Evolutionary conservation across 1,140 invertebrate species (phyloP), one percentile per base, ranked within the genome.

Genomic region (Cecropterus lyciades): DNA sequence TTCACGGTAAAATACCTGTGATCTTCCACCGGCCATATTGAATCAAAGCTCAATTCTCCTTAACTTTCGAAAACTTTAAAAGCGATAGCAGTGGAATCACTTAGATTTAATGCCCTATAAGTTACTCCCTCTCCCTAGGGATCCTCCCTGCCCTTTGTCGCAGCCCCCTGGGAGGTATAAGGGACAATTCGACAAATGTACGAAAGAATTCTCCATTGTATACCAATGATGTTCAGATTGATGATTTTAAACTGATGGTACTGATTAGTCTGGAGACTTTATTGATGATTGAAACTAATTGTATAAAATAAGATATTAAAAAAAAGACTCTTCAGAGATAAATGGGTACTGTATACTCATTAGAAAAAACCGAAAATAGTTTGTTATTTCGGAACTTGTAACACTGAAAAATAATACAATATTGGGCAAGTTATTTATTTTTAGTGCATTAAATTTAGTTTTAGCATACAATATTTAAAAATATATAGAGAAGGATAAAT

Each of bases 61-160:
- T 62, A 57, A 74, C 53, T 71, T 77, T 69, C 67, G 65, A 77
- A 78, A 85, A 83, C 75, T 85, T 87, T 85, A 84, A 87, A 87
- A 85, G 79, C 72, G 70, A 74, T 70, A 77, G 52, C 69, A 81
- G 64, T 69, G 56, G 81, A 85, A 86, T 87, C 87, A 89, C 87
- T 89, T 87, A 87, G 85, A 85, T 83, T 84, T 82, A 89, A 89
- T 84, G 84, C 84, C 73, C 75, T 82, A 85, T 87, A 89, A 89
- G 79, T 87, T 84, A 87, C 80, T 73, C 76, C 24, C 62, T 24
- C 71, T 78, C 75, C 70, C 17, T 13, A 76, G 80, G 80, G 57
- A 20, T 45, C 46, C 20, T 20, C 65, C 45, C 40, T 69, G 79
- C 79, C 84, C 84, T 86, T 87, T 89, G 84, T 86, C 62, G 17